Evolutionary conservation across 1,140 invertebrate species (phyloP), one percentile per base, ranked within the genome.

Genomic region (Lordiphosa stackelbergi): DNA sequence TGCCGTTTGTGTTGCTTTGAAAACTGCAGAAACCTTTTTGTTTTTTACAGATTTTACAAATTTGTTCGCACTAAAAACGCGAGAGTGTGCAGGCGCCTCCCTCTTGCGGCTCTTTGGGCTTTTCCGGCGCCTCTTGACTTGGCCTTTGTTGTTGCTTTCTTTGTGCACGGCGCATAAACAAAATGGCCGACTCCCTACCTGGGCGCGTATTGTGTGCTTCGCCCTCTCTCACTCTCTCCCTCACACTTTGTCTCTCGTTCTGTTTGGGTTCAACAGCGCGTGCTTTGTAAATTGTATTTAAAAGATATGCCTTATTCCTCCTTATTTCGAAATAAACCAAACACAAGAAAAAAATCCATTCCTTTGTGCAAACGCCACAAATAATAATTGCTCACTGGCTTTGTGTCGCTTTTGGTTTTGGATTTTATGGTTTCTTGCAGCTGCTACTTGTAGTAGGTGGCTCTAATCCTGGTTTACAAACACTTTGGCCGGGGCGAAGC

Each of bases 211-310:
- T 69, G 28, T 56, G 28, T 13, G 31, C 11, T 42, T 3, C 35
- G 45, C 54, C 51, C 36, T 28, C 37, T 31, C 47, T 4, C 9
- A 1, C 24, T 5, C 28, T 4, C 36, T 19, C 3, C 43, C 43
- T 49, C 34, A 36, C 57, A 34, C 49, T 53, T 43, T 42, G 31
- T 47, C 46, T 57, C 13, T 41, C 24, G 12, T 4, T 45, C 38
- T 41, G 35, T 34, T 64, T 37, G 40, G 46, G 52, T 48, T 49
- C 73, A 69, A 12, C 66, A 53, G 48, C 54, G 59, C 69, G 57
- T 81, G 72, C 77, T 72, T 83, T 81, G 66, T 81, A 83, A 83
- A 77, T 83, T 83, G 77, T 81, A 83, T 81, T 83, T 75, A 72
- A 83, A 75, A 75, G 63, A 81, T 72, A 58, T 65, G 38, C 62